These are phyloP conservation scores for Tenualosa ilisha DNA, from an alignment of 2,797 vertebrate species.

Conservation along the genomic window DNA sequence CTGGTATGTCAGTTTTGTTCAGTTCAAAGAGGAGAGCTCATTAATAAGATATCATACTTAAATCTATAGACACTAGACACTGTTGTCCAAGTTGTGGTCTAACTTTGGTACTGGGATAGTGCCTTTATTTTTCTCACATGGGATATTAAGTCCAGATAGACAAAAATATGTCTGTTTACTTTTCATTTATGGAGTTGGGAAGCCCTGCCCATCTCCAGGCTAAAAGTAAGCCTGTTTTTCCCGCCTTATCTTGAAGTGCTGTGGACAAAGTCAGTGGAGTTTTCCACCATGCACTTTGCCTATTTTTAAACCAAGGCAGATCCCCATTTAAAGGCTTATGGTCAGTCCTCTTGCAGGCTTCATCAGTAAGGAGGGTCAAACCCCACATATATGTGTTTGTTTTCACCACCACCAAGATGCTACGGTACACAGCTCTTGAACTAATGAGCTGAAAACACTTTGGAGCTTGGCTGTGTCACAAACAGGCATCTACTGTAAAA, in stretches of 20 bases:
- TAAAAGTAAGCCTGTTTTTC: background rate
- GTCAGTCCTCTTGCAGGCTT: background rate
- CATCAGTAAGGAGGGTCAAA: background rate
- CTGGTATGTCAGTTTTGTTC: background rate
- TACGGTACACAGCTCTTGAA: background rate
- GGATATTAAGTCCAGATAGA: background rate
- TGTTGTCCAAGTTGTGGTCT: background rate
- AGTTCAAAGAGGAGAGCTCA: background rate
- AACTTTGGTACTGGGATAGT: background rate
- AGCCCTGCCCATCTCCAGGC: background rate
- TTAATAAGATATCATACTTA: background rate
- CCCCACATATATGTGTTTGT: background rate
- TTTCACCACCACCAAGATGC: background rate
- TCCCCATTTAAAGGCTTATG: background rate
- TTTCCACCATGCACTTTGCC: background rate
- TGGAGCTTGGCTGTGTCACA: background rate
- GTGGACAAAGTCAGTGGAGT: background rate
- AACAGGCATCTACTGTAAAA: background rate
- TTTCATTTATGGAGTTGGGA: background rate
- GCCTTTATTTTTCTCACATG: background rate
- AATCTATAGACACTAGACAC: background rate
- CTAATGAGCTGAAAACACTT: background rate
- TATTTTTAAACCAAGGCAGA: conserved; percentile 6
- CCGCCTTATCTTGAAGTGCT: background rate
- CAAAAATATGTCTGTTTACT: background rate